phyloP scores from a whole-genome alignment of 2,113 vertebrate genomes.

The Eira barbara region DNA sequence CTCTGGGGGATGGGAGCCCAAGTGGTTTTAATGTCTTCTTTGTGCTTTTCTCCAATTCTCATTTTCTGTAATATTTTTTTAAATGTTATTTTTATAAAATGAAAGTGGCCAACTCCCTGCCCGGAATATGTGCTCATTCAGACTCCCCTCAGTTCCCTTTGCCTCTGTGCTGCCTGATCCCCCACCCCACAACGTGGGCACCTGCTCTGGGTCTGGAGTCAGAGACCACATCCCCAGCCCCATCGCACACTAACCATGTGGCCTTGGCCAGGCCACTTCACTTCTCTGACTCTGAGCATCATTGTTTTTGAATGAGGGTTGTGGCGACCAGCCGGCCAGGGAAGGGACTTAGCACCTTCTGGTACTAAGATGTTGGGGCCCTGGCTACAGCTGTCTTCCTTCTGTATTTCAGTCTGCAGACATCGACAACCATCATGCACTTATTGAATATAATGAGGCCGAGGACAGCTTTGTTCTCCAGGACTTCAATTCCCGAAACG shows the following conservation, averaged over 20 bases:
- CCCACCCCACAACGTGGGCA: background rate
- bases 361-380: accelerated
- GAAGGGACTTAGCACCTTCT: background rate
- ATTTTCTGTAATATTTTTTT: background rate
- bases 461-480: slow-evolving; percentile 82
- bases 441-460: slow-evolving; percentile 74
- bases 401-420: slow-evolving; percentile 73
- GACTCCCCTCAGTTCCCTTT: background rate
- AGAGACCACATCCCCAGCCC: too few relatives aligned
- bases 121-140: too few relatives aligned
- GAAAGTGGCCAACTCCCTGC: background rate
- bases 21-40: background rate
- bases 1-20: background rate
- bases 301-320: background rate
- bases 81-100: background rate
- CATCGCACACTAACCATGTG: background rate
- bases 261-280: background rate
- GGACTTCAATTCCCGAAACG: slow-evolving; percentile 83
- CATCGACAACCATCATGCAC: slow-evolving; percentile 84
- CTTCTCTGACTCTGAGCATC: background rate
- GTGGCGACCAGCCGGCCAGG: background rate
- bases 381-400: accelerated
- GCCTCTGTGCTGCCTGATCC: background rate
- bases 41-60: background rate
- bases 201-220: background rate